Evolutionary conservation across 2,113 vertebrate species (phyloP).

Genomic region (Rostratula benghalensis): DNA sequence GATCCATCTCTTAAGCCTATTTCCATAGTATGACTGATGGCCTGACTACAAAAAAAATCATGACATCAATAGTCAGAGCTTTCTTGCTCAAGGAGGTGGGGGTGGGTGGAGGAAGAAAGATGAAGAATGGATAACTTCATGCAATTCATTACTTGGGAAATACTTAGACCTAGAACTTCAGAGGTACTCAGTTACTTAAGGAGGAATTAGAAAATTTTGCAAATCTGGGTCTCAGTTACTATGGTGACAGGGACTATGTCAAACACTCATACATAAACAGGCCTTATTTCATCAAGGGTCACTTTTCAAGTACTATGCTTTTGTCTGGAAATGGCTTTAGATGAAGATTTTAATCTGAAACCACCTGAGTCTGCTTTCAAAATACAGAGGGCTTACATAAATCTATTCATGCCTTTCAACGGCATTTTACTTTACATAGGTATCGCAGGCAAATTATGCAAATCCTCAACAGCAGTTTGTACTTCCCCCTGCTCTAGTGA

Average conservation of each 20-base stretch:
- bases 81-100: background rate
- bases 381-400: background rate
- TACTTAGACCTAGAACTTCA: background rate
- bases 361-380: background rate
- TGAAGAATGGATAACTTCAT: background rate
- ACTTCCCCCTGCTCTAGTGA: background rate
- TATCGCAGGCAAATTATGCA: background rate
- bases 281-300: background rate
- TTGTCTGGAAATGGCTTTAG: background rate
- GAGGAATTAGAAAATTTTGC: background rate
- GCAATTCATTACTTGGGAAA: background rate
- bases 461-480: background rate
- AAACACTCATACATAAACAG: background rate
- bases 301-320: background rate
- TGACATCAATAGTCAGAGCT: background rate
- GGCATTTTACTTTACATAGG: background rate
- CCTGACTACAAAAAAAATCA: background rate
- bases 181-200: background rate
- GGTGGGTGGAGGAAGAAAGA: background rate
- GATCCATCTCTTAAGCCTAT: background rate
- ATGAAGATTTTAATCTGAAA: background rate
- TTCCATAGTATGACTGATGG: background rate
- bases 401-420: background rate
- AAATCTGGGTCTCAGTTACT: slow-evolving; percentile 2
- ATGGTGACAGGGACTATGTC: background rate